Evolutionary conservation across 2,797 vertebrate genomes (phyloP), one percentile per base, ranked within the genome.

Genomic region (Oreortyx pictus): DNA sequence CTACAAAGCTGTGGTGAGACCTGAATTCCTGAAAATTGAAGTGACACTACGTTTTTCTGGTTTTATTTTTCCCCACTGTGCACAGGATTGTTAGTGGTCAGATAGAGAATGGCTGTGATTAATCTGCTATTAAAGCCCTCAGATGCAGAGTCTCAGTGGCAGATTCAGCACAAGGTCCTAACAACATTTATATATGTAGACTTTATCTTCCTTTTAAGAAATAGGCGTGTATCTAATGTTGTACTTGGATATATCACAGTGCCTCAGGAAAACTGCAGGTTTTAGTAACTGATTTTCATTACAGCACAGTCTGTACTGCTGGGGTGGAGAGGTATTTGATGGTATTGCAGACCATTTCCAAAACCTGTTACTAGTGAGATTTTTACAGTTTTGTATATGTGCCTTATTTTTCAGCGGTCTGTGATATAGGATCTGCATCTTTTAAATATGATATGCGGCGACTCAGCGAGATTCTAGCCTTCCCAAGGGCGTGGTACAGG

Each of bases 361-460:
- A 82, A 79, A n/a, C 46, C 33, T 82, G 37, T 60, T 81, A 14
- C 35, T 71, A 16, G 7, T 57, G 60, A 33, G 52, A 39, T 8
- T 64, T 73, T 73, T 81, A 67, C 74, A 80, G 10, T 5, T 71
- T 50, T n/a, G 65, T 60, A 13, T 57, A 33, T 70, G 3, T 93
- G 10, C 25, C 37, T 91, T 77, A 77, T 82, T 84, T 89, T 52
- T 82, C 93, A 99, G 99, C 99, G 75, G 99, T 99, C 84, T 99
- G 99, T 94, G 99, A 99, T 96, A 99, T 99, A 52, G 99, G 99
- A 70, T 99, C 99, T 6, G 99, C 99, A 78, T 99, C 99, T 67
- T 99, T 99, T 92, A 99, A 99, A 94, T 99, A 99, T 0, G 99
- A 99, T 95, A 99, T 99, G 99, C 98, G 99, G 33, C 98, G 99